Percentiles rank a stretch among this genome's conserved stretches.
These are phyloP conservation scores for Leptopilina syphax DNA, from an alignment of 2,888 invertebrate species.

Conservation along the genomic window DNA sequence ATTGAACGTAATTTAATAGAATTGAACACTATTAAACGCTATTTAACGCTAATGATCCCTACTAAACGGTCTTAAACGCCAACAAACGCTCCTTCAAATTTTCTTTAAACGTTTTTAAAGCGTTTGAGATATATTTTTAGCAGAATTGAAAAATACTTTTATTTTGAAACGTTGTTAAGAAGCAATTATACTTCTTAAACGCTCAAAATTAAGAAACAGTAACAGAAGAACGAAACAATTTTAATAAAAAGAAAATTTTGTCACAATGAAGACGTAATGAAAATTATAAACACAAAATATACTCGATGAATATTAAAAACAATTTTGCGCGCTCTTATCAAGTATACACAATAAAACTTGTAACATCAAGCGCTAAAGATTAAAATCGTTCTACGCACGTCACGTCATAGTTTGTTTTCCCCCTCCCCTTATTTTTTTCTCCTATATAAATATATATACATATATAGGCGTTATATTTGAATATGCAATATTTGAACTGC, in stretches of 20 bases:
- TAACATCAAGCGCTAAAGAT: slow-evolving; percentile 28
- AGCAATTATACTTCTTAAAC: no score
- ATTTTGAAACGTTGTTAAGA: no score
- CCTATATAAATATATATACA: neutral
- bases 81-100: no score
- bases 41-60: no score
- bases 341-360: slow-evolving; percentile 4
- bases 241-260: no score
- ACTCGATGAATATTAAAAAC: neutral
- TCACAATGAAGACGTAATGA: neutral
- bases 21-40: no score
- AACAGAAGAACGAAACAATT: neutral
- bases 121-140: no score
- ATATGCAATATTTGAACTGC: slow-evolving; percentile 37
- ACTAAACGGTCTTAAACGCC: no score
- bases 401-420: slow-evolving; percentile 17
- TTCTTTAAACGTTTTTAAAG: no score
- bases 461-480: slow-evolving; percentile 21
- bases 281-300: neutral
- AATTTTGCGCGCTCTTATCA: slow-evolving; percentile 5
- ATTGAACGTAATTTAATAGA: no score
- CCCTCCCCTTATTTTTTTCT: neutral
- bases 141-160: no score
- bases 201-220: no score
- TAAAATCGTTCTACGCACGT: slow-evolving; percentile 10